Evolutionary conservation across 2,888 invertebrate genomes (phyloP).

Genomic region (Fragum sueziense): DNA sequence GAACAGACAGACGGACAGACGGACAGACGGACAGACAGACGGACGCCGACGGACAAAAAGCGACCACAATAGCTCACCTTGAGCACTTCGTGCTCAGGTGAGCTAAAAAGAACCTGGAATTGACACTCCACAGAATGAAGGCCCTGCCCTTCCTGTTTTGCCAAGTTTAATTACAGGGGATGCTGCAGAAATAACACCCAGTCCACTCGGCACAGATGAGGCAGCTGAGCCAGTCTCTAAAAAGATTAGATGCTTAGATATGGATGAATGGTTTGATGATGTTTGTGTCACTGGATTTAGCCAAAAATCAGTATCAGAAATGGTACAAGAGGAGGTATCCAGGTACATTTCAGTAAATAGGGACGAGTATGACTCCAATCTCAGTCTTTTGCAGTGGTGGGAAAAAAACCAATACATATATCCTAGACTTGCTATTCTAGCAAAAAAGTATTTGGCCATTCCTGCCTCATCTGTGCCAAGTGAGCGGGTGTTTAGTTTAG

Average conservation of each 20-base stretch:
- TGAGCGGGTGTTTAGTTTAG: constrained; percentile 32
- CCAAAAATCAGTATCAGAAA: background rate
- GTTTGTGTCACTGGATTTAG: constrained; percentile 22
- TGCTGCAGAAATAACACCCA: background rate
- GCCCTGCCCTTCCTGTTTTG: background rate
- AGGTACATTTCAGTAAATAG: constrained; percentile 8
- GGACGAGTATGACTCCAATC: background rate
- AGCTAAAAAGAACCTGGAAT: background rate
- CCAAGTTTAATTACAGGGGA: background rate
- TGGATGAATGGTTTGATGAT: constrained; percentile 56
- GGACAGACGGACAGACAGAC: too few relatives aligned
- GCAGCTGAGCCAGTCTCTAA: constrained; percentile 1
- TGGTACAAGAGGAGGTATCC: constrained; percentile 27
- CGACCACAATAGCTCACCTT: too few relatives aligned
- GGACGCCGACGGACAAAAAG: too few relatives aligned
- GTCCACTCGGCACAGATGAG: background rate
- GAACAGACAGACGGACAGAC: too few relatives aligned
- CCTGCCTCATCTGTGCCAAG: constrained; percentile 39
- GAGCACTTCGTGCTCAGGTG: too few relatives aligned
- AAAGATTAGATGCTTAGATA: constrained; percentile 34
- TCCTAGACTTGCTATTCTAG: constrained; percentile 25
- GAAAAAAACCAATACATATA: constrained; percentile 27
- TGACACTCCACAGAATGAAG: background rate
- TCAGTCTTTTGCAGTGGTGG: constrained; percentile 38
- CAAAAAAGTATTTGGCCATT: constrained; percentile 23